phyloP scores from a whole-genome alignment of 2,113 vertebrate species.

The Dascyllus trimaculatus region DNA sequence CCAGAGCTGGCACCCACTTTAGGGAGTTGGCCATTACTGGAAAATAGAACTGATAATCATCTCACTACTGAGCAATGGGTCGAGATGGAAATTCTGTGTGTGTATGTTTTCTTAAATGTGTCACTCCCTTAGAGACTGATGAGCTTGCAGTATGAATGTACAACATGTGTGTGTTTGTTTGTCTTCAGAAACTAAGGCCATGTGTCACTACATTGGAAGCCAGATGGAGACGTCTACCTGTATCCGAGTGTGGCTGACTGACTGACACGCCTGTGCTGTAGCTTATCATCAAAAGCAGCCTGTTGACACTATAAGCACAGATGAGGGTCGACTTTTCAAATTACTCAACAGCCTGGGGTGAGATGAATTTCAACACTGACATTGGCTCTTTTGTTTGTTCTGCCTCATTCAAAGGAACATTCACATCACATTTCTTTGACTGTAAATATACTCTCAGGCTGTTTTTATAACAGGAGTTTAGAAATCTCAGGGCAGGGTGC shows the following conservation, averaged over 20 bases:
- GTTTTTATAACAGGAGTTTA: constrained; percentile 29
- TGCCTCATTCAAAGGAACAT: constrained; percentile 6
- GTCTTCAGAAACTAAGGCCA: not conserved
- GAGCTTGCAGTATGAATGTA: constrained; percentile 6
- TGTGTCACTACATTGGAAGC: not conserved
- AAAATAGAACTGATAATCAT: constrained; percentile 21
- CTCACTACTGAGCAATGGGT: not conserved
- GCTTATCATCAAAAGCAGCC: constrained; percentile 26
- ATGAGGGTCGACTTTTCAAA: constrained; percentile 19
- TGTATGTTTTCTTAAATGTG: constrained; percentile 4
- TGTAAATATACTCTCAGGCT: constrained; percentile 1
- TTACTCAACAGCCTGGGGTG: constrained; percentile 23
- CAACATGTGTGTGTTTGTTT: constrained; percentile 15
- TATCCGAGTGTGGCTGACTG: not conserved
- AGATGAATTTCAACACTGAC: constrained; percentile 40
- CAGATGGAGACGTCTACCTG: not conserved
- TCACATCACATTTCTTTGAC: constrained; percentile 8
- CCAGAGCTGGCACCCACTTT: not conserved
- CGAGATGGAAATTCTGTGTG: constrained; percentile 23
- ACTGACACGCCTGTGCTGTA: not conserved
- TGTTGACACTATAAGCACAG: not conserved
- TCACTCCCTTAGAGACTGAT: constrained; percentile 32
- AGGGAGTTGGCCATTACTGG: not conserved
- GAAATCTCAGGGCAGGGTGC: constrained; percentile 64
- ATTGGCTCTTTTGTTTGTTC: not conserved